phyloP scores from a whole-genome alignment of 1,140 invertebrate species.

The Neelides sp. region DNA sequence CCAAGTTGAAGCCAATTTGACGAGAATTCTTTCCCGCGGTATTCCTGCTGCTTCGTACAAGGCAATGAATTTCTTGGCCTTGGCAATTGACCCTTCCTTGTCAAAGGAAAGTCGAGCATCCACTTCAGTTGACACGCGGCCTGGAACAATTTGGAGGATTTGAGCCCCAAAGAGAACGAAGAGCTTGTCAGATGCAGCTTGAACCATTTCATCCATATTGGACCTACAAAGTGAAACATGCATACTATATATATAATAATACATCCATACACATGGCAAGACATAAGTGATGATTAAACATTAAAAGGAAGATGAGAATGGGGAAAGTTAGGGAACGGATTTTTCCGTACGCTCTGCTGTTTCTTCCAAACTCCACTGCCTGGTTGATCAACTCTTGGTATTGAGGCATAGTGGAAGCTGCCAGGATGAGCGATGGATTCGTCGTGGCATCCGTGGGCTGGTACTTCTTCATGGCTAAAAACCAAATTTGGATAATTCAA shows the following conservation, averaged over 20 bases:
- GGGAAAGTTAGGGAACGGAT: neutral
- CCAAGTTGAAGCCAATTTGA: slow-evolving; percentile 97
- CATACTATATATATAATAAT: neutral
- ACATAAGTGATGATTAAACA: neutral
- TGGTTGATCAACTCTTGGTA: slow-evolving; percentile 79
- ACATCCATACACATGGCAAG: neutral
- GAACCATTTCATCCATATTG: slow-evolving; percentile 54
- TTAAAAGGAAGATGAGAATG: neutral
- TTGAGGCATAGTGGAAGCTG: slow-evolving; percentile 79
- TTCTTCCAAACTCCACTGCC: slow-evolving; percentile 75
- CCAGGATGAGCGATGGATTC: slow-evolving; percentile 92
- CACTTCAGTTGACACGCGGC: slow-evolving; percentile 95
- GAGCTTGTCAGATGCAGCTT: slow-evolving; percentile 77
- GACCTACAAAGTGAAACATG: slow-evolving; percentile 41
- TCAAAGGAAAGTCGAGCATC: slow-evolving; percentile 96
- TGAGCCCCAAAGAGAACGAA: slow-evolving; percentile 92
- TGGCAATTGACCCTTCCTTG: slow-evolving; percentile 75
- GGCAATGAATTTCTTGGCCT: slow-evolving; percentile 74
- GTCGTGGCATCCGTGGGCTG: slow-evolving; percentile 99
- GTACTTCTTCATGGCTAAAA: slow-evolving; percentile 83
- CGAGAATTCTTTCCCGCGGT: slow-evolving; percentile 81
- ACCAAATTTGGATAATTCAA: no score
- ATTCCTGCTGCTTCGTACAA: slow-evolving; percentile 84
- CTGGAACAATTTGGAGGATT: slow-evolving; percentile 95
- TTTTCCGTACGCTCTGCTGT: slow-evolving; percentile 47